These are phyloP conservation scores for Marmota flaviventris DNA, from an alignment of 2,113 vertebrate genomes.

Conservation along the genomic window DNA sequence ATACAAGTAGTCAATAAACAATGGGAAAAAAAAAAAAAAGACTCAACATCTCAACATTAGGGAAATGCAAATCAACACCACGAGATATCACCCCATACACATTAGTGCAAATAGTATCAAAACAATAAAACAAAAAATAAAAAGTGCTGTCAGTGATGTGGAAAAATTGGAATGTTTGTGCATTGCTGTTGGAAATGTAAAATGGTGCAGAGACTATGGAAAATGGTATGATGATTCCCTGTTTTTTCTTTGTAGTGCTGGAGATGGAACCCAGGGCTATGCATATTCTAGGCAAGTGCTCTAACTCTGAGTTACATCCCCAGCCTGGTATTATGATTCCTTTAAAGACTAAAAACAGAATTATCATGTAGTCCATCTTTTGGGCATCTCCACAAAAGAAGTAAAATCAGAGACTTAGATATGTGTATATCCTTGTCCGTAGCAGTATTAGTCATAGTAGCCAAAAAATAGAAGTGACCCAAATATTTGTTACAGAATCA, in stretches of 20 bases:
- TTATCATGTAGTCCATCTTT: neutral
- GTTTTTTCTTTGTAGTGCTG: no score
- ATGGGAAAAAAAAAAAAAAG: neutral
- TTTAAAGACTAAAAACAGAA: neutral
- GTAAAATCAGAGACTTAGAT: neutral
- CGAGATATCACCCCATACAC: neutral
- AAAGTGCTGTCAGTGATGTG: neutral
- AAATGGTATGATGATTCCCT: neutral
- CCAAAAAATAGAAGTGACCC: neutral
- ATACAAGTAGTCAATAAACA: neutral
- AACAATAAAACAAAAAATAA: neutral
- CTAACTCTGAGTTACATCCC: no score
- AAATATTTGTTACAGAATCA: neutral
- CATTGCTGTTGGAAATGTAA: neutral
- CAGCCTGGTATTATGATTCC: neutral
- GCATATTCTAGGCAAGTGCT: no score
- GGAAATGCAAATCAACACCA: neutral
- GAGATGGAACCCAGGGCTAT: no score
- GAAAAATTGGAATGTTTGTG: neutral
- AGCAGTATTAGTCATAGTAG: neutral
- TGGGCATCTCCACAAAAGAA: neutral
- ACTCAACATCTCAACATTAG: neutral
- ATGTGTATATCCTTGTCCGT: neutral
- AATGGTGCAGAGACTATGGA: neutral
- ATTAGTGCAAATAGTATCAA: neutral